Evolutionary conservation across 2,113 vertebrate genomes (phyloP).

Genomic region (Neofelis nebulosa): DNA sequence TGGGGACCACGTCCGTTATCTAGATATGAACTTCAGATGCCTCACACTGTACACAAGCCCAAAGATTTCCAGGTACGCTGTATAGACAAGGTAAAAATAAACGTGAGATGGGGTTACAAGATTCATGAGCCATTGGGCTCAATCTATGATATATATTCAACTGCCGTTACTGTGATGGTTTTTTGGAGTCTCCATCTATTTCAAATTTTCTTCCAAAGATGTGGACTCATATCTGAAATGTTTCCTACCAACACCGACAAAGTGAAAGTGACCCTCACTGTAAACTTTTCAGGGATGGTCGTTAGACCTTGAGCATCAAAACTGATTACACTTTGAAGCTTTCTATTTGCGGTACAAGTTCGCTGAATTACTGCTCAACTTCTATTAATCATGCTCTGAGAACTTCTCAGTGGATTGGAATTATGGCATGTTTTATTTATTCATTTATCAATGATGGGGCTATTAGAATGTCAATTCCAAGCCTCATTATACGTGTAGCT

Average conservation of each 20-base stretch:
- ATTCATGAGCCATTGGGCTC: background rate
- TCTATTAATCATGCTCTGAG: conserved; percentile 39
- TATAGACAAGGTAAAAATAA: background rate
- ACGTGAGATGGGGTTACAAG: background rate
- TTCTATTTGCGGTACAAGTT: conserved; percentile 24
- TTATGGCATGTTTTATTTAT: conserved; percentile 42
- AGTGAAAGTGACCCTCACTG: background rate
- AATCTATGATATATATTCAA: background rate
- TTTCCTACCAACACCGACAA: background rate
- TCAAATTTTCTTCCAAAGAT: conserved; percentile 13
- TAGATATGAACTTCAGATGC: background rate
- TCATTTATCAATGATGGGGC: conserved; percentile 10
- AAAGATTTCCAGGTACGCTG: background rate
- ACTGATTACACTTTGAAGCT: conserved; percentile 23
- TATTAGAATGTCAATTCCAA: conserved; percentile 50
- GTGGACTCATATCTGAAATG: conserved; percentile 9
- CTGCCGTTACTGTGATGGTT: background rate
- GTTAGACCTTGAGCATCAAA: conserved; percentile 9
- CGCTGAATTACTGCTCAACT: conserved; percentile 19
- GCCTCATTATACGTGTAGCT: background rate
- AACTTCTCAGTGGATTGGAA: conserved; percentile 37
- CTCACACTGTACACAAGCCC: background rate
- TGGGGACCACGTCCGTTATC: background rate
- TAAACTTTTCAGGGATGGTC: background rate
- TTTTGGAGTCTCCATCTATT: background rate